Base-by-base conservation (phyloP, 2,113 vertebrate genomes). In the Plecturocebus donacophilus region DNA sequence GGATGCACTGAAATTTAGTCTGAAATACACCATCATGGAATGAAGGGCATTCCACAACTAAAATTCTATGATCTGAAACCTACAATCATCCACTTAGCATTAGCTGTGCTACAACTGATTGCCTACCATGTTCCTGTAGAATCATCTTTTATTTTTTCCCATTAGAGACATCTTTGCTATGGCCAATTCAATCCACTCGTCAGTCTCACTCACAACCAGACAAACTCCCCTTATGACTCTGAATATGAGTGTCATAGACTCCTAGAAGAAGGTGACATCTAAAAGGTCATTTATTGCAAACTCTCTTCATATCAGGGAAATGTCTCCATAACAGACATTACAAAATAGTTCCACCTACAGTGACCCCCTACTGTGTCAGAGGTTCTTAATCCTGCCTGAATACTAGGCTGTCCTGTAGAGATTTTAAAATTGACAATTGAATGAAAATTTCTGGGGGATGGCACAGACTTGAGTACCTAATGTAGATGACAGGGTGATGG, bases 121-220 rank as follows among this genome's bases (percentile, higher is more conserved):
- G 92, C 73, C 61, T n/a, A 58, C 25, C 21, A 68, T 0, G 0
- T 47, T 27, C n/a, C 70, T 58, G 40, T 58, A 40, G 42, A n/a
- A 54, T 85, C 32, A 66, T 81, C 77, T 91, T 96, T 90, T 85
- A 14, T 56, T 93, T 95, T 70, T 86, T 91, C 81, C n/a, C 5
- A 66, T 23, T 12, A n/a, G 49, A 58, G 30, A 40, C 25, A 66
- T 80, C n/a, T 77, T 49, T 90, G 19, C 7, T 94, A 19, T n/a
- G 73, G 8, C 30, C 79, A 95, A 61, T 42, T 87, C 42, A 87
- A 25, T 32, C 54, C 30, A 32, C 40, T 94, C 82, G 71, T 66
- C 54, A 66, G 0, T 95, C 42, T 47, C 64, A 85, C n/a, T 77
- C 45, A 54, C 27, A 91, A 54, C 13, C 54, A 75, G 64, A 54